Percentiles rank a stretch among this genome's conserved stretches.
These are phyloP conservation scores for Hypomecis atomaria DNA, from an alignment of 2,888 invertebrate species.

Conservation along the genomic window DNA sequence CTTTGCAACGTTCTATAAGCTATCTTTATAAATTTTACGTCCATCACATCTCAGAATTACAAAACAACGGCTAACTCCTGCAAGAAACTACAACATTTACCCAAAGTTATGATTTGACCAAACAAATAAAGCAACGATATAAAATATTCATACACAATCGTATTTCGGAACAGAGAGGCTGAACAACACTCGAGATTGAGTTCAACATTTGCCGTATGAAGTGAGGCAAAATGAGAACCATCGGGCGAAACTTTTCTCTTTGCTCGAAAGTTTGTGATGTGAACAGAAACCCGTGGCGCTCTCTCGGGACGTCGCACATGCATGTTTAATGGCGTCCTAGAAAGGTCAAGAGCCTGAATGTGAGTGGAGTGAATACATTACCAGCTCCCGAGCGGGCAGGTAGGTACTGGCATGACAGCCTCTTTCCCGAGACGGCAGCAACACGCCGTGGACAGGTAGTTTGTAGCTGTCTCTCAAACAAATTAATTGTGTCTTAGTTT, in stretches of 20 bases:
- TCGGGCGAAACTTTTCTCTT: constrained; percentile 77
- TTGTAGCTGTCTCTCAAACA: constrained; percentile 81
- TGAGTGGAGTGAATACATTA: constrained; percentile 78
- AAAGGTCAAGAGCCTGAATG: constrained; percentile 80
- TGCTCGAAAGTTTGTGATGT: constrained; percentile 75
- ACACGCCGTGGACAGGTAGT: constrained; percentile 75
- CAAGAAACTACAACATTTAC: constrained; percentile 9
- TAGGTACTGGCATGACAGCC: constrained; percentile 67
- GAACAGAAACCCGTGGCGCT: constrained; percentile 70
- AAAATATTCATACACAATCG: constrained; percentile 48
- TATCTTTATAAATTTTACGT: background rate
- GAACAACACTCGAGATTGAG: constrained; percentile 57
- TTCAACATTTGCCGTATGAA: constrained; percentile 61
- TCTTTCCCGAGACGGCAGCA: constrained; percentile 71
- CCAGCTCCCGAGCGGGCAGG: constrained; percentile 66
- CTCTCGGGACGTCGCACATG: constrained; percentile 74
- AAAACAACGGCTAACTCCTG: constrained; percentile 2
- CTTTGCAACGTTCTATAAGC: too few species aligned
- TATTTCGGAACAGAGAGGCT: constrained; percentile 51
- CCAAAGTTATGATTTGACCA: constrained; percentile 22
- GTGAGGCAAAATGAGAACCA: constrained; percentile 71
- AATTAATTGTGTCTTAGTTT: constrained; percentile 81
- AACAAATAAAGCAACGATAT: constrained; percentile 38
- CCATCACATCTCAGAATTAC: background rate
- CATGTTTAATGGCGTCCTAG: constrained; percentile 81